Evolutionary conservation across 2,888 invertebrate genomes (phyloP).

Genomic region (Phaedon cochleariae): DNA sequence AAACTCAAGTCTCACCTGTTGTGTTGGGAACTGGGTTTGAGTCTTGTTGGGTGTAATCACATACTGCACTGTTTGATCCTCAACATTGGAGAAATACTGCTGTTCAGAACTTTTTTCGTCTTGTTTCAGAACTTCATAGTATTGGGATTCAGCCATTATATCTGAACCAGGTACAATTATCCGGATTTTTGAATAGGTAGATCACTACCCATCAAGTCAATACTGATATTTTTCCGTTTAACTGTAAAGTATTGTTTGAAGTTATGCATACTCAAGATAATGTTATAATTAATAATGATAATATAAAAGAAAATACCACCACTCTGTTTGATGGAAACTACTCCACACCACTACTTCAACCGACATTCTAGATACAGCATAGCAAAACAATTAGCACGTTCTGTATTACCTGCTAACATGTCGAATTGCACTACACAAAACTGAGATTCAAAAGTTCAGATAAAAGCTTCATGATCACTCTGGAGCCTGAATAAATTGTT

Average conservation of each 20-base stretch:
- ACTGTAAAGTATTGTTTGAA: too few species aligned
- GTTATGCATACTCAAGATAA: too few species aligned
- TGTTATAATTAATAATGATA: too few species aligned
- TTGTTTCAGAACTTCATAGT: conserved; percentile 72
- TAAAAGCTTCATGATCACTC: too few species aligned
- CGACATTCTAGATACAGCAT: too few species aligned
- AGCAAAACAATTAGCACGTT: not conserved
- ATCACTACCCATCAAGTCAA: not conserved
- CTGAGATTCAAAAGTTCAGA: too few species aligned
- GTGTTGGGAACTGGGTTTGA: conserved; percentile 51
- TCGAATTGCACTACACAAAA: not conserved
- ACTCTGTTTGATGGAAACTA: not conserved
- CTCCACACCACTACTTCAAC: not conserved
- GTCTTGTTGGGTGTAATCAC: conserved; percentile 54
- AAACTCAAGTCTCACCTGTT: conserved; percentile 47
- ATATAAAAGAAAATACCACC: not conserved
- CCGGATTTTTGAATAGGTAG: not conserved
- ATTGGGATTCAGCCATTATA: conserved; percentile 70
- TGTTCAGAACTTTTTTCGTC: conserved; percentile 66
- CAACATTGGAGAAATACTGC: conserved; percentile 71
- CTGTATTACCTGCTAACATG: not conserved
- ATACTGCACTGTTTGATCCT: conserved; percentile 59
- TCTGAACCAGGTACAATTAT: not conserved
- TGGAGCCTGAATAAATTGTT: too few species aligned
- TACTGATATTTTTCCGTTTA: not conserved